A percentile compares a stretch with the other conserved stretches of the same genome.
phyloP scores from a whole-genome alignment of 1,140 invertebrate genomes.

The Dendroctonus ponderosae region DNA sequence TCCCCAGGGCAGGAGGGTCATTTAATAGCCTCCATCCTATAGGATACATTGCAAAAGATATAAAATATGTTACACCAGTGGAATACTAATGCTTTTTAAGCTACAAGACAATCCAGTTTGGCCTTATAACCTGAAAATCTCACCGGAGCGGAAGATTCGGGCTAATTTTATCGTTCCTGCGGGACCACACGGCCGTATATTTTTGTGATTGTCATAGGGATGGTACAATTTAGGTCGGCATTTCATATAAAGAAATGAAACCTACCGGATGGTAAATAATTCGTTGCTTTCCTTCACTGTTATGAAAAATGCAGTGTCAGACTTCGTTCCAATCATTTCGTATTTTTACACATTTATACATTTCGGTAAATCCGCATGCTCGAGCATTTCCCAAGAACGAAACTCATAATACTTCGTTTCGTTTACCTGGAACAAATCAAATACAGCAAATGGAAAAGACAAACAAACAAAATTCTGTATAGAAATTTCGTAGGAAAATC shows the following conservation, averaged over 20 bases:
- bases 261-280: conserved; percentile 1
- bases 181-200: conserved; percentile 17
- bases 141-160: conserved; percentile 25
- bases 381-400: not conserved
- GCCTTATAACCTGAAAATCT: conserved; percentile 30
- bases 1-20: conserved; percentile 8
- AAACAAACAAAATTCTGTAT: conserved; percentile 7
- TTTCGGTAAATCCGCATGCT: too few species aligned
- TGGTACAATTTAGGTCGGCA: conserved; percentile 17
- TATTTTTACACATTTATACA: too few species aligned
- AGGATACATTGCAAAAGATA: conserved; percentile 29
- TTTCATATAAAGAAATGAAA: conserved; percentile 16
- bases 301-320: not conserved
- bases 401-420: not conserved
- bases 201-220: conserved; percentile 24
- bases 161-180: conserved; percentile 25
- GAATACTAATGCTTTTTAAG: conserved; percentile 28
- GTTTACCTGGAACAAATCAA: not conserved
- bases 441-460: not conserved
- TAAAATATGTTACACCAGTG: conserved; percentile 21
- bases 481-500: conserved; percentile 25
- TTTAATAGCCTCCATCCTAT: conserved; percentile 10
- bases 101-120: conserved; percentile 28
- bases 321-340: not conserved
- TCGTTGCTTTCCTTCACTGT: not conserved